Base-by-base conservation (phyloP, 1,140 invertebrate species). In the Drosophila orena region DNA sequence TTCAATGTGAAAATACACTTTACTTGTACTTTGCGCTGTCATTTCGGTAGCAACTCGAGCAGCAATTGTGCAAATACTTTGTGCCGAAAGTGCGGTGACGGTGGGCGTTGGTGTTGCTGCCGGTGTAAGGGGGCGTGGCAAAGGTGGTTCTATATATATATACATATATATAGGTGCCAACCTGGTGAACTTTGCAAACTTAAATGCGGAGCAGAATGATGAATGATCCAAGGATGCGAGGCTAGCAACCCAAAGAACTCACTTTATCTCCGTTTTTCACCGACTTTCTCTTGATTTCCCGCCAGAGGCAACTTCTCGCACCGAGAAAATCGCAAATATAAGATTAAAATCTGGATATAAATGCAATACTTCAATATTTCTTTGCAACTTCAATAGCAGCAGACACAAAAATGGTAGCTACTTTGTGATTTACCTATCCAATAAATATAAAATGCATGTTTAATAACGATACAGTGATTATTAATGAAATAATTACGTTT, bases 41-140 rank as follows among this genome's bases (percentile, higher is more conserved):
- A 89, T 89, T 89, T 89, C 76, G 84, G 80, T 73, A 69, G 64
- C 84, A 89, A 69, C 76, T 89, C 80, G 77, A 89, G 84, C 84
- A 89, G 84, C 84, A 89, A 89, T 89, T 89, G 84, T 89, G 85
- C 84, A 88, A 88, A 88, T 88, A 88, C 84, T 88, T 89, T 89
- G 52, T 44, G 76, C 72, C 56, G 58, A 65, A 52, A 52, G 56
- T 59, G 54, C 47, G 64, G 44, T 49, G 30, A 24, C 22, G 27
- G 5, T 27, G 35, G 35, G 17, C 24, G 27, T 15, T 2, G 24
- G 11, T 14, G 20, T 22, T 30, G 57, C 8, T 37, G 64, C 20
- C 11, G n/a, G 17, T 12, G 14, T 22, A 58, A 30, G 53, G 49
- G 24, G 15, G 20, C 38, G 43, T 42, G 58, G 34, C 4, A n/a